Percentiles rank a stretch among this genome's conserved stretches.
Evolutionary conservation across 2,888 invertebrate genomes (phyloP).

Genomic region (Drosophila multiciliata): DNA sequence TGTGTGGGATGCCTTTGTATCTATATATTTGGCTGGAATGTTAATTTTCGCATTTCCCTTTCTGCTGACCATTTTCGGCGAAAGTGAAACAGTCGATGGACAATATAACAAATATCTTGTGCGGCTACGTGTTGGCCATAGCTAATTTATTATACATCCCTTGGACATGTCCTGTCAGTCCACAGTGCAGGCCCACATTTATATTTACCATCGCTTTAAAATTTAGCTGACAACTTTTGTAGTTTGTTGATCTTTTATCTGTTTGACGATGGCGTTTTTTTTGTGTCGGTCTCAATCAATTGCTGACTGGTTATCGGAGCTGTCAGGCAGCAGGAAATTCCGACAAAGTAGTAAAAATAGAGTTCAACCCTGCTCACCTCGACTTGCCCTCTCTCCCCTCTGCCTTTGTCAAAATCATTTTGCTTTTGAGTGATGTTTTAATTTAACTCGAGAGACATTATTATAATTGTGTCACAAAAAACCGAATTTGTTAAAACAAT

Average conservation of each 20-base stretch:
- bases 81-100: constrained; percentile 50
- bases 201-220: constrained; percentile 64
- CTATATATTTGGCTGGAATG: constrained; percentile 53
- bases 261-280: constrained; percentile 29
- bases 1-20: constrained; percentile 24
- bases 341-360: constrained; percentile 53
- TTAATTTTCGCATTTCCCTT: constrained; percentile 57
- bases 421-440: constrained; percentile 65
- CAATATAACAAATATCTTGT: constrained; percentile 58
- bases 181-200: constrained; percentile 7
- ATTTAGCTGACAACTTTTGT: constrained; percentile 46
- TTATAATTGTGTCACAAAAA: constrained; percentile 19
- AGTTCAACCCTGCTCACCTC: constrained; percentile 1
- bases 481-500: constrained; percentile 46
- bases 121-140: constrained; percentile 72
- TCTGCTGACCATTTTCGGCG: constrained; percentile 63
- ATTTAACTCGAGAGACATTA: constrained; percentile 36
- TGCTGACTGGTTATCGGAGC: constrained; percentile 37
- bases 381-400: neutral
- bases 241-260: constrained; percentile 63
- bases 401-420: constrained; percentile 29
- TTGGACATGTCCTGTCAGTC: constrained; percentile 9
- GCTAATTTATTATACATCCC: constrained; percentile 72
- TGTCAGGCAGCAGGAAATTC: constrained; percentile 52
- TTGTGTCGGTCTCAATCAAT: constrained; percentile 66